Evolutionary conservation across 64 coral and sea anemone genomes (phyloP), one percentile per base, ranked within the genome.

Genomic region (Dendrophyllia cribrosa): DNA sequence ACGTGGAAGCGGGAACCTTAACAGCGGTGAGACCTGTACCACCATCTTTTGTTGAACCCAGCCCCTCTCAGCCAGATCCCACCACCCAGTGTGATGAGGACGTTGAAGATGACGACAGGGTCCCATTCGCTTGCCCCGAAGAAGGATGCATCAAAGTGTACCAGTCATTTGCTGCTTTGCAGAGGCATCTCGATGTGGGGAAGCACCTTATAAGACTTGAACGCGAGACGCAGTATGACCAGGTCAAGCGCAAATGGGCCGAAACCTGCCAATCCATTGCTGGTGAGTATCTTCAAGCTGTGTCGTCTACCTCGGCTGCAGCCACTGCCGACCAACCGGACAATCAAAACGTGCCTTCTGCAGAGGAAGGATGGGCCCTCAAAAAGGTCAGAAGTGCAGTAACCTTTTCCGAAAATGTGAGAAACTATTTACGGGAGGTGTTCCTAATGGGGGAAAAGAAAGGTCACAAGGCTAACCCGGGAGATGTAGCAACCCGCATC

Each of bases 1-100:
- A 12, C 10, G 46, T 73, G 48, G 79, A 91, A 72, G 69, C 65
- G 5, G 77, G 89, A 13, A 59, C 44, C 11, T 83, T 91, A 74
- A 1, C 51, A 11, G 25, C 70, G 15, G 70, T 55, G 52, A 5
- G 11, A 55, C 52, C 6, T 7, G 52, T 5, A 10, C 2, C 0
- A 2, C 6, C 6, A 7, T 5, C 52, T 0, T 55, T 5, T 2
- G 52, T 55, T 55, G 6, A 55, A 2, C 52, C 52, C 11, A 7
- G 52, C 2, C 0, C 52, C 11, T 10, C 52, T 7, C 52, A 55
- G 11, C 2, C 52, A 0, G 52, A 7, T 55, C 6, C 6, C 6
- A 10, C 0, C 11, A 7, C 52, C 52, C 52, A 5, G 2, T 5
- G 6, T 55, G 52, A 55, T 55, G 52, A 55, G 11, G 52, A n/a